Base-by-base conservation (phyloP, 2,797 vertebrate species). In the Pangasius djambal region DNA sequence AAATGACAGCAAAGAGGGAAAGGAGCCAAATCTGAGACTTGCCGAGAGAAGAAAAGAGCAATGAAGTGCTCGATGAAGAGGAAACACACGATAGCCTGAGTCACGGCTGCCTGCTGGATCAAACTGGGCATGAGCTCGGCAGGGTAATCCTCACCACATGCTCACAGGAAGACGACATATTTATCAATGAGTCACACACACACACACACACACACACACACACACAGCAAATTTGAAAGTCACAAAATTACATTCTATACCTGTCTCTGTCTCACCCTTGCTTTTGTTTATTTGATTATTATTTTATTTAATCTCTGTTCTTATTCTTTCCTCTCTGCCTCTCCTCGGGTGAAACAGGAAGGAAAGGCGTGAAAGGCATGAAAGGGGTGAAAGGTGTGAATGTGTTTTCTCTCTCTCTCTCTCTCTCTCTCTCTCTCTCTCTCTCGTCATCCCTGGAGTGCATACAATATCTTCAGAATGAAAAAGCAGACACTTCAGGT, bases 71-170 rank as follows among this genome's bases (percentile, higher is more conserved):
- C 70, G 79, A 86, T 65, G 72, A 78, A 86, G 83, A 85, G 86
- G 79, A 88, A 89, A 88, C 72, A 50, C 88, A 77, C 48, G n/a
- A 63, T 52, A 9, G 57, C 50, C 13, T 74, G 87, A 61, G 70
- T 55, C 77, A 37, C 18, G 15, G 9, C 78, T 34, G 85, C 77
- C 55, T 63, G 90, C 86, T 88, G 89, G 83, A 87, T 88, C 83
- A 89, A 86, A 89, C 86, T 79, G 88, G 83, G 86, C 86, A 79
- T 50, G 59, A 40, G 87, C 78, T 86, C 79, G 65, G n/a, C 78
- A 78, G 63, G 84, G 89, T 87, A 87, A 91, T 85, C 81, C 88
- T 70, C 74, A 88, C 87, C 89, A 90, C 85, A 88, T 86, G 88
- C 88, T 90, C 84, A 84, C 40, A 85, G 55, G 89, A 90, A 90